These are phyloP conservation scores for Rhegmatorhina hoffmannsi DNA, from an alignment of 2,113 vertebrate genomes.

Conservation along the genomic window DNA sequence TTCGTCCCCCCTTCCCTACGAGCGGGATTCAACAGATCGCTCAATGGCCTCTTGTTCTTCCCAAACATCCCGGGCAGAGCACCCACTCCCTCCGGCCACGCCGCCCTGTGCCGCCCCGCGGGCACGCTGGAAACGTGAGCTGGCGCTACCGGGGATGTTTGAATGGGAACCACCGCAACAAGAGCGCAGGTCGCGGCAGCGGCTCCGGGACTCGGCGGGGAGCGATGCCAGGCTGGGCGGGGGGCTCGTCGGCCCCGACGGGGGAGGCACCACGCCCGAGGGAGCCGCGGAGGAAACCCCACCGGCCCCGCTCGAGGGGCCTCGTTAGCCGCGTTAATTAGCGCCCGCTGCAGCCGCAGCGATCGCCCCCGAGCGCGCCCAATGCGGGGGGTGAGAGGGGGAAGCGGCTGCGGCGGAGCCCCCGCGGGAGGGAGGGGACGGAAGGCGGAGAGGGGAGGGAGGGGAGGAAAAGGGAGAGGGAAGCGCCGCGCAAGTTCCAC, in stretches of 20 bases:
- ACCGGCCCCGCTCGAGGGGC: neutral
- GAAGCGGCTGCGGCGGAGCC: neutral
- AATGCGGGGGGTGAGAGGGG: neutral
- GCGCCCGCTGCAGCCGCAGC: neutral
- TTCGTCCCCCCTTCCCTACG: slow-evolving; percentile 56
- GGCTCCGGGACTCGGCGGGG: slow-evolving; percentile 23
- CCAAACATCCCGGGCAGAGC: slow-evolving; percentile 60
- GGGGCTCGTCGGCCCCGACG: neutral
- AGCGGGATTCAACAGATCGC: slow-evolving; percentile 67
- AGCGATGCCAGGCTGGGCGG: neutral
- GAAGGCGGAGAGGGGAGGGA: too few species aligned
- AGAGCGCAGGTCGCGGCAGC: slow-evolving; percentile 45
- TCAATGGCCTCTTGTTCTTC: slow-evolving; percentile 80
- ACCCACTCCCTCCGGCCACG: slow-evolving; percentile 53
- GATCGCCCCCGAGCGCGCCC: neutral
- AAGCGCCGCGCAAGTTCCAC: neutral
- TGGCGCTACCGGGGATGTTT: slow-evolving; percentile 58
- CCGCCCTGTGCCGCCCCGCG: slow-evolving; percentile 66
- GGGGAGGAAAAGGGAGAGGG: neutral
- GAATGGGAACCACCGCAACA: slow-evolving; percentile 50
- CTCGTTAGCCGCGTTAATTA: neutral
- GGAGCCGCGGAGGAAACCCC: neutral
- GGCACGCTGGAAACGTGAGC: slow-evolving; percentile 66
- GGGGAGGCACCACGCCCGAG: neutral
- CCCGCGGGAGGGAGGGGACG: neutral